Percentiles rank a stretch among this genome's conserved stretches.
Conservation (phyloP, 2,888 invertebrate genomes). For the Ormia ochracea region DNA sequence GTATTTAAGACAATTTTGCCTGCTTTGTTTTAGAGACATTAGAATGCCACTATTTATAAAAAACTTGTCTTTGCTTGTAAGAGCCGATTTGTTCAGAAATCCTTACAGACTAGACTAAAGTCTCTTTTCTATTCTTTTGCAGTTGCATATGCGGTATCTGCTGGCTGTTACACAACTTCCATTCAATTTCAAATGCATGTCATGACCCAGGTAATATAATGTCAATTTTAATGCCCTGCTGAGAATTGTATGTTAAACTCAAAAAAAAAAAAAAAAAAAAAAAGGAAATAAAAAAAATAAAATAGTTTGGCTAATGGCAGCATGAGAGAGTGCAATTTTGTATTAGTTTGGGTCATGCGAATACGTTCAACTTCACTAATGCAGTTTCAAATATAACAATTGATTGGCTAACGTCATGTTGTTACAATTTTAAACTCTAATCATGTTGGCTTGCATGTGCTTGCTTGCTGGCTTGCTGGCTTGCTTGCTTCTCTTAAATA, state of each 20-base stretch:
- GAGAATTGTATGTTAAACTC: conserved; percentile 26
- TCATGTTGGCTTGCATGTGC: conserved; percentile 17
- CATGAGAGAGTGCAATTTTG: not conserved
- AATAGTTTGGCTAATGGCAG: not conserved
- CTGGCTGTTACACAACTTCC: not conserved
- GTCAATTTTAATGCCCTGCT: conserved; percentile 49
- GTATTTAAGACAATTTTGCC: not conserved
- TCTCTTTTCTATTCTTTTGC: not conserved
- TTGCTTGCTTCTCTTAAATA: conserved; percentile 1
- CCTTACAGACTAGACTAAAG: not conserved
- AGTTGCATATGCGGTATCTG: not conserved
- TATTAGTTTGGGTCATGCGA: conserved; percentile 22
- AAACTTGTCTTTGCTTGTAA: not conserved
- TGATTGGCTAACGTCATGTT: conserved; percentile 35
- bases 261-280: not conserved
- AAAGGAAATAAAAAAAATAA: not conserved
- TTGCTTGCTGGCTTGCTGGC: too few species aligned
- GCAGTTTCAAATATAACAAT: conserved; percentile 32
- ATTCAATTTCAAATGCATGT: conserved; percentile 42
- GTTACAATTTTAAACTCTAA: conserved; percentile 16
- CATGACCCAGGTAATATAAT: conserved; percentile 54
- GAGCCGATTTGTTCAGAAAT: conserved; percentile 9
- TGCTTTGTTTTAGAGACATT: not conserved
- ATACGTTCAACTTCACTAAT: not conserved
- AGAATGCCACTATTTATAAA: too few species aligned